phyloP scores from a whole-genome alignment of 2,113 vertebrate genomes.

The Crocuta crocuta region DNA sequence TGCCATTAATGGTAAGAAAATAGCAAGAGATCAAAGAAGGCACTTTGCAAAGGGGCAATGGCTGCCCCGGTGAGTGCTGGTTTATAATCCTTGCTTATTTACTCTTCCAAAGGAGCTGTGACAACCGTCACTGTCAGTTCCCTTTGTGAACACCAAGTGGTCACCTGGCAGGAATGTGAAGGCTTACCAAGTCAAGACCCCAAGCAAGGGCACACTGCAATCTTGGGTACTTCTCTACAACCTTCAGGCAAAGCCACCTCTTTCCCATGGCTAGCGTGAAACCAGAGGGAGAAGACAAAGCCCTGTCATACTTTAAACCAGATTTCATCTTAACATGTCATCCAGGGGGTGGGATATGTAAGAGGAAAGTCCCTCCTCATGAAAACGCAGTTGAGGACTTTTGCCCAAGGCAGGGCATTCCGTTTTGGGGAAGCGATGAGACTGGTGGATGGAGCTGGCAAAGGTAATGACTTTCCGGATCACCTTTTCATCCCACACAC shows the following conservation, averaged over 20 bases:
- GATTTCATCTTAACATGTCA: background rate
- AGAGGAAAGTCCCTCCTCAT: background rate
- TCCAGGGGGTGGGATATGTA: background rate
- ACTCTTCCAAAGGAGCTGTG: background rate
- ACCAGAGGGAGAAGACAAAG: background rate
- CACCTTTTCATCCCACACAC: background rate
- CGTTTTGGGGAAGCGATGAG: background rate
- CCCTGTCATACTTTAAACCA: background rate
- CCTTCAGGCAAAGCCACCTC: background rate
- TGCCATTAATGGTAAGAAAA: slow-evolving; percentile 51
- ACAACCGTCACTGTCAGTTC: background rate
- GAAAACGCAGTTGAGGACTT: background rate
- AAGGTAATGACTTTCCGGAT: background rate
- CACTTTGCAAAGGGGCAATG: background rate
- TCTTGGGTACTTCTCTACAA: too few species aligned
- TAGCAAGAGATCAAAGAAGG: slow-evolving; percentile 48
- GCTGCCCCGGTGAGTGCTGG: background rate
- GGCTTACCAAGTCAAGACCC: background rate
- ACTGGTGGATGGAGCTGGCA: background rate
- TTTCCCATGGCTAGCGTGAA: background rate
- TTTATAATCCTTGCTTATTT: background rate
- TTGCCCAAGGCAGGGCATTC: background rate
- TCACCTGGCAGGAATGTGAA: background rate
- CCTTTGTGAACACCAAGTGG: background rate
- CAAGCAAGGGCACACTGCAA: accelerated